Percentiles rank a stretch among this genome's conserved stretches.
These are phyloP conservation scores for Montipora sp. DNA, from an alignment of 64 coral and sea anemone genomes.

Conservation along the genomic window DNA sequence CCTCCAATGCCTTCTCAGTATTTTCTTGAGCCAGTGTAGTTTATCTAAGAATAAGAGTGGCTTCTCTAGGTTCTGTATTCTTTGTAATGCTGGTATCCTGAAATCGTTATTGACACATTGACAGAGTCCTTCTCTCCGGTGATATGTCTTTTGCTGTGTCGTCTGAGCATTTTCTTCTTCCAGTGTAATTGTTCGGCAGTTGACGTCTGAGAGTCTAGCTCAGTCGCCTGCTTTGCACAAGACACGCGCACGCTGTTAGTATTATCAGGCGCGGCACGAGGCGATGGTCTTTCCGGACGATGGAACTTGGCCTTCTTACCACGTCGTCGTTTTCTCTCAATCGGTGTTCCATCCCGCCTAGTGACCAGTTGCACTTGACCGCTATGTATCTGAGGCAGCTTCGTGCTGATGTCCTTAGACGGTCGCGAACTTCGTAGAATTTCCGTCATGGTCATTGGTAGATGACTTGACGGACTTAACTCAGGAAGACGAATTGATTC, in stretches of 20 bases:
- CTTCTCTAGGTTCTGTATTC: slow-evolving; percentile 16
- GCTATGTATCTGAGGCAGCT: slow-evolving; percentile 36
- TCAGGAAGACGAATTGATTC: slow-evolving; percentile 37
- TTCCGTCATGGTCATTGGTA: slow-evolving; percentile 34
- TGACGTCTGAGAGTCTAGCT: background rate
- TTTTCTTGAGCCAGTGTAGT: background rate
- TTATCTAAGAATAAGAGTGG: background rate
- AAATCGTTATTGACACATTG: slow-evolving; percentile 29
- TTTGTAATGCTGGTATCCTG: slow-evolving; percentile 39
- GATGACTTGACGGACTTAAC: slow-evolving; percentile 5
- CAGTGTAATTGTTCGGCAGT: background rate
- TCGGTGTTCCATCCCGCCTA: background rate
- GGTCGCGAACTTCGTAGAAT: slow-evolving; percentile 18
- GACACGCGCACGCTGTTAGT: slow-evolving; percentile 15
- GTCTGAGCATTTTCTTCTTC: slow-evolving; percentile 27
- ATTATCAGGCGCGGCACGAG: slow-evolving; percentile 7
- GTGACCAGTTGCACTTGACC: slow-evolving; percentile 35
- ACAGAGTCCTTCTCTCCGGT: background rate
- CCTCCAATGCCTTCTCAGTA: background rate
- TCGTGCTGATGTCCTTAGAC: slow-evolving; percentile 7
- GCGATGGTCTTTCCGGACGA: slow-evolving; percentile 26
- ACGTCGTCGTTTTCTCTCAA: slow-evolving; percentile 7
- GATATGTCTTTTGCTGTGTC: slow-evolving; percentile 26
- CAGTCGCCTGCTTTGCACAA: background rate
- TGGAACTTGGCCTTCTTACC: background rate